Percentiles rank a stretch among this genome's conserved stretches.
These are phyloP conservation scores for Matsumurasca onukii DNA, from an alignment of 1,140 invertebrate genomes.

Conservation along the genomic window DNA sequence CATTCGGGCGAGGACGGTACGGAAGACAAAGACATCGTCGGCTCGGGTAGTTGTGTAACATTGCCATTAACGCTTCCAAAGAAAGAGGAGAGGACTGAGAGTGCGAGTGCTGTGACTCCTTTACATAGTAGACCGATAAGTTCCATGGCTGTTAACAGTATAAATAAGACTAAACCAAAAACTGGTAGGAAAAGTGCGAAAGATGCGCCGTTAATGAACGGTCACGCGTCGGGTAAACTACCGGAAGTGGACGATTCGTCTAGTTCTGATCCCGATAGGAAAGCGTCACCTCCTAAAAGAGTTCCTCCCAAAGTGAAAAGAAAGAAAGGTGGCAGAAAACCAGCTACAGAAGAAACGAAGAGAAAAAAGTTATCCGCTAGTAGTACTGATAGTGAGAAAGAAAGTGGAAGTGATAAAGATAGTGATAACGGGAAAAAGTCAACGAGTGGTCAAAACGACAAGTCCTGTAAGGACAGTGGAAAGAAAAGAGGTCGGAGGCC, in stretches of 20 bases:
- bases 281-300: slow-evolving; percentile 64
- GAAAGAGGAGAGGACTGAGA: slow-evolving; percentile 42
- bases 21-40: slow-evolving; percentile 65
- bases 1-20: slow-evolving; percentile 76
- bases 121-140: slow-evolving; percentile 62
- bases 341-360: slow-evolving; percentile 54
- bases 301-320: slow-evolving; percentile 73
- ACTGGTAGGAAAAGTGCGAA: slow-evolving; percentile 47
- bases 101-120: slow-evolving; percentile 46
- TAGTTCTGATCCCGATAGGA: slow-evolving; percentile 68
- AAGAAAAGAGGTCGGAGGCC: slow-evolving; percentile 41
- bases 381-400: slow-evolving; percentile 65
- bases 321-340: slow-evolving; percentile 58
- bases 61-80: slow-evolving; percentile 38
- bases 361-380: slow-evolving; percentile 48
- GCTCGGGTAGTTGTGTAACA: slow-evolving; percentile 64
- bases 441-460: slow-evolving; percentile 32
- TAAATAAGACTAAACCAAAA: slow-evolving; percentile 64
- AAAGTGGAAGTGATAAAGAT: slow-evolving; percentile 59
- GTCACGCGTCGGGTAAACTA: slow-evolving; percentile 57
- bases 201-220: slow-evolving; percentile 55
- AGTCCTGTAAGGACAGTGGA: slow-evolving; percentile 38
- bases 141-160: slow-evolving; percentile 66
- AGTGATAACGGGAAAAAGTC: slow-evolving; percentile 56
- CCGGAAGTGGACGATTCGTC: slow-evolving; percentile 66